Conservation (phyloP, 2,888 invertebrate genomes). For the Acanthopleura granulata region DNA sequence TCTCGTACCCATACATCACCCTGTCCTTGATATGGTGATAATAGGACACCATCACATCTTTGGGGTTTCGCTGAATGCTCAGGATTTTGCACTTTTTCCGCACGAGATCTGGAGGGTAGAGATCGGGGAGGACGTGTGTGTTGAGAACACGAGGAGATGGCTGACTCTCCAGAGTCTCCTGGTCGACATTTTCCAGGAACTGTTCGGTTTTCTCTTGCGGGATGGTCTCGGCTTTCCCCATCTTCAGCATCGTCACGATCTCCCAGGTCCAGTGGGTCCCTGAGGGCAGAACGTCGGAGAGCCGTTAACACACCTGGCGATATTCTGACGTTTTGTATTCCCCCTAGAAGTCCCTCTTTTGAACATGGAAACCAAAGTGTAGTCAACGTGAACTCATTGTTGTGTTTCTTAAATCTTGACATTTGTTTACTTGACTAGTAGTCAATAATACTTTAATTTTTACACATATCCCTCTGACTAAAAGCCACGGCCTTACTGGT, state of each 20-base stretch:
- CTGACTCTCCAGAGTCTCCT: background rate
- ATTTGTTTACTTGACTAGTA: too few species aligned
- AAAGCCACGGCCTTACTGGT: too few species aligned
- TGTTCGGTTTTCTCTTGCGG: background rate
- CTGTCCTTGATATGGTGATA: conserved; percentile 20
- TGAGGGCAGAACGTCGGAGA: background rate
- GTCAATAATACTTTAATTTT: too few species aligned
- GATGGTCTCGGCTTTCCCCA: background rate
- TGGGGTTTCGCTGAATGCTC: conserved; percentile 20
- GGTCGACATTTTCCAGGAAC: background rate
- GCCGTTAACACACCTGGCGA: too few species aligned
- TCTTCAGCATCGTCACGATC: background rate
- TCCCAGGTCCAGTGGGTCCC: conserved; percentile 15
- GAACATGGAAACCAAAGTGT: too few species aligned
- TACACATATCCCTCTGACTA: too few species aligned
- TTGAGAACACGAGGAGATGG: background rate
- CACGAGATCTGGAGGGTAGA: background rate
- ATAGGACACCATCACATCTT: conserved; percentile 25
- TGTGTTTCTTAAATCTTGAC: too few species aligned
- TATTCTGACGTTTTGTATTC: too few species aligned
- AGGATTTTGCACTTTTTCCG: background rate
- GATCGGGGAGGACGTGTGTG: background rate
- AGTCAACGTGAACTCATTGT: too few species aligned
- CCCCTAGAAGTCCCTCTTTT: too few species aligned
- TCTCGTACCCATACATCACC: conserved; percentile 19